Evolutionary conservation across 2,797 vertebrate species (phyloP).

Genomic region (Enteromius fasciolatus): DNA sequence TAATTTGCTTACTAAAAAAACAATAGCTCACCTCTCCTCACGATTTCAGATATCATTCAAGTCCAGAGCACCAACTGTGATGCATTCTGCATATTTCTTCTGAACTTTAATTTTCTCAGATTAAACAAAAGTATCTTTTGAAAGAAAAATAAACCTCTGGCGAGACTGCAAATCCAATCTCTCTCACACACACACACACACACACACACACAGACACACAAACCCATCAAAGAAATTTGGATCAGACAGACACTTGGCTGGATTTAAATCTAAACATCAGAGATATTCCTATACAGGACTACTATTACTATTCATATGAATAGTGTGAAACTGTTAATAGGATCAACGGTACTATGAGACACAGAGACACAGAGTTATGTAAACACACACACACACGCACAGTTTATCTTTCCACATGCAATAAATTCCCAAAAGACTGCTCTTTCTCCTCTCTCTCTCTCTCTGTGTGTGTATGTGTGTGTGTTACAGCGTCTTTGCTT

Average conservation of each 20-base stretch:
- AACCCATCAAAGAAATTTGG: background rate
- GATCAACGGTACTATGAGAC: background rate
- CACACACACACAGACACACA: background rate
- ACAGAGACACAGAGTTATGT: background rate
- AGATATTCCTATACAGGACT: background rate
- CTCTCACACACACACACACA: background rate
- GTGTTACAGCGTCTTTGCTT: background rate
- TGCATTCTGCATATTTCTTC: background rate
- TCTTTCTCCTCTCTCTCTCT: background rate
- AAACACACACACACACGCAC: background rate
- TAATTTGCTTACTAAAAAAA: background rate
- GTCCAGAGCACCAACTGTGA: background rate
- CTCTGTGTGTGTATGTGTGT: too few species aligned
- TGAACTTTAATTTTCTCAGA: background rate
- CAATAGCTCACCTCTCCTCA: background rate
- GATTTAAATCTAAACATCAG: background rate
- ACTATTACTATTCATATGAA: too few species aligned
- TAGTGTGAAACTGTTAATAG: background rate
- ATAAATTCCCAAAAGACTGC: background rate
- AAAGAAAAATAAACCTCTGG: background rate
- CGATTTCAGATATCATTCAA: background rate
- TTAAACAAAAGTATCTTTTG: slow-evolving; percentile 5
- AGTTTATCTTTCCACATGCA: slow-evolving; percentile 21
- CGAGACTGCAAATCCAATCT: background rate
- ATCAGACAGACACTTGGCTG: background rate